Percentiles rank a stretch among this genome's conserved stretches.
phyloP scores from a whole-genome alignment of 2,797 vertebrate species.

The Champsocephalus esox region DNA sequence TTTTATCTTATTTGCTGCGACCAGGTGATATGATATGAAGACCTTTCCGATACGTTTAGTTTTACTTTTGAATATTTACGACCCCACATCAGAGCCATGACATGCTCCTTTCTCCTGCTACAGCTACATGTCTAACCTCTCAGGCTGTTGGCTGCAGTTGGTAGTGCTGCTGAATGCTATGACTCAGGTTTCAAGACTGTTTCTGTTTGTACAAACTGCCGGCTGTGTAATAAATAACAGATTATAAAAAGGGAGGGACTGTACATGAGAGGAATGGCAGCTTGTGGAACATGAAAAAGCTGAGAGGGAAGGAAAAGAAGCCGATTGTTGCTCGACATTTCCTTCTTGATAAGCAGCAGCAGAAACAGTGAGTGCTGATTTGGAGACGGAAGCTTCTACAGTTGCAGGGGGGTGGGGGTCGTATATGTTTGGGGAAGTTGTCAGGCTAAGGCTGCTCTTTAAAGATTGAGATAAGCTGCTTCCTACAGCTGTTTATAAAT shows the following conservation, averaged over 20 bases:
- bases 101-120: too few relatives aligned
- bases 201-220: constrained; percentile 10
- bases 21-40: too few relatives aligned
- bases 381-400: constrained; percentile 6
- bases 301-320: constrained; percentile 44
- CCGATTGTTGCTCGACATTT: constrained; percentile 24
- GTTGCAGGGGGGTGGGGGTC: not conserved
- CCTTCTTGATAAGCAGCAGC: constrained; percentile 24
- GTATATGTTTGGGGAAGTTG: not conserved
- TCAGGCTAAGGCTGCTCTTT: constrained; percentile 1
- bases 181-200: not conserved
- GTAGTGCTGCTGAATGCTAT: not conserved
- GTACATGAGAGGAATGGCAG: not conserved
- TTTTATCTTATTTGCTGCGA: too few relatives aligned
- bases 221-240: constrained; percentile 1
- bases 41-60: not conserved
- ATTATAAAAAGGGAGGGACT: not conserved
- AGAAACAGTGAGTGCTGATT: constrained; percentile 5
- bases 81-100: not conserved
- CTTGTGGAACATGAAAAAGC: constrained; percentile 26
- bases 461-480: constrained; percentile 13
- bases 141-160: not conserved
- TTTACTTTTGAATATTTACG: not conserved
- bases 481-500: constrained; percentile 10
- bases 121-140: not conserved